Conservation (phyloP, 30 jellyfish, hydroid and myxozoan genomes). For the Turritopsis rubra region DNA sequence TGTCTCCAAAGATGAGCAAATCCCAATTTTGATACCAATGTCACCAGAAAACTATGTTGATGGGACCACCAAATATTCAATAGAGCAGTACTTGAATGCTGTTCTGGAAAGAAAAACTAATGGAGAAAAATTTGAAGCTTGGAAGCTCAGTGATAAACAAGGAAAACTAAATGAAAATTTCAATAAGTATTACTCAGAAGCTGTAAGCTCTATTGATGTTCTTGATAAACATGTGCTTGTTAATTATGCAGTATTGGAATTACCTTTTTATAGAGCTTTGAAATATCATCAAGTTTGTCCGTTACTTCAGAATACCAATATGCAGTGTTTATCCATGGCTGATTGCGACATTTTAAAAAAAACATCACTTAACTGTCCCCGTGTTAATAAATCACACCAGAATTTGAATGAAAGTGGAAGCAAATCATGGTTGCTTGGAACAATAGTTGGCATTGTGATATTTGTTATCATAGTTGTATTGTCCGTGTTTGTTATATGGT, state of each 20-base stretch:
- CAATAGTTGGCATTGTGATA: not conserved
- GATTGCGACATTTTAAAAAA: conserved; percentile 40
- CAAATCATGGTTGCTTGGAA: not conserved
- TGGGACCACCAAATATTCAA: not conserved
- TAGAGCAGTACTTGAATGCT: not conserved
- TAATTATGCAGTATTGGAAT: conserved; percentile 58
- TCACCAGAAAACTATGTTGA: not conserved
- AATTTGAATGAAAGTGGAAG: conserved; percentile 3
- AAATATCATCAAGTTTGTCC: conserved; percentile 37
- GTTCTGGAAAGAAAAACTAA: not conserved
- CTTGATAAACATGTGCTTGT: conserved; percentile 11
- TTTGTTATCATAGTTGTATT: not conserved
- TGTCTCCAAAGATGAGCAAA: not conserved
- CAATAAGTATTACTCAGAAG: not conserved
- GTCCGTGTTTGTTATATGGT: not conserved
- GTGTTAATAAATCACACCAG: not conserved
- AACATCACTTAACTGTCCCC: conserved; percentile 37
- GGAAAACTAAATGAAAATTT: not conserved
- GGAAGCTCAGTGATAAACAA: not conserved
- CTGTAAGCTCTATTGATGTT: not conserved
- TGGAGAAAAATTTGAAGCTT: not conserved
- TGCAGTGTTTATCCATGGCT: conserved; percentile 46
- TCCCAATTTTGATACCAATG: not conserved
- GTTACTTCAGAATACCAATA: conserved; percentile 39
- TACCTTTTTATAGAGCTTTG: conserved; percentile 35